Conservation (phyloP, 2,888 invertebrate genomes). For the Kuschelorhynchus macadamiae region DNA sequence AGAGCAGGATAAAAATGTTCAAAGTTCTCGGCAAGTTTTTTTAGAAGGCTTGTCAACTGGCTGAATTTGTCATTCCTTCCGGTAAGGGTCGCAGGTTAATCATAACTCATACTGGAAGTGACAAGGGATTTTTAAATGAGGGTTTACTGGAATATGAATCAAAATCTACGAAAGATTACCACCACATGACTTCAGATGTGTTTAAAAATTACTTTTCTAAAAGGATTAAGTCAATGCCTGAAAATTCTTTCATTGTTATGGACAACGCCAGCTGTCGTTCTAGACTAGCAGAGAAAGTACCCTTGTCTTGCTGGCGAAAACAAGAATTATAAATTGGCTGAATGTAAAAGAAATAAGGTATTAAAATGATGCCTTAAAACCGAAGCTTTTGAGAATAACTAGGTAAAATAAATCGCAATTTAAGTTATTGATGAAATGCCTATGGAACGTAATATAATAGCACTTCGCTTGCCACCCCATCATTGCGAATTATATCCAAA, state of each 20-base stretch:
- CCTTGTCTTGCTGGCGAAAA: background rate
- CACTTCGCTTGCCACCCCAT: background rate
- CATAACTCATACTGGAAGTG: no score
- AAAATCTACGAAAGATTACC: background rate
- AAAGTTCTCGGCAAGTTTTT: conserved; percentile 1
- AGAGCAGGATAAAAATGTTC: background rate
- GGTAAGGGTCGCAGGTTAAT: background rate
- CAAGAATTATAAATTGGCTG: background rate
- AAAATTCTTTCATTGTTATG: no score
- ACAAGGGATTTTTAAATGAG: background rate
- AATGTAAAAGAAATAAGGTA: background rate
- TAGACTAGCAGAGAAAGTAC: background rate
- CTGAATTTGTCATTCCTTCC: background rate
- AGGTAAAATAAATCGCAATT: background rate
- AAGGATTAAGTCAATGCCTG: background rate
- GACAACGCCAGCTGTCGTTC: no score
- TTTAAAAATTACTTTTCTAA: background rate
- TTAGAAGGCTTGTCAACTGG: background rate
- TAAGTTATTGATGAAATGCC: no score
- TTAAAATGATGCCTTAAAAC: no score
- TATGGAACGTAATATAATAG: no score
- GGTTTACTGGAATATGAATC: background rate
- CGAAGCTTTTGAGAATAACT: background rate
- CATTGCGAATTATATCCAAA: background rate
- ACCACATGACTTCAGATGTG: background rate